Base-by-base conservation (phyloP, 2,888 invertebrate genomes). In the Deilephila porcellus region DNA sequence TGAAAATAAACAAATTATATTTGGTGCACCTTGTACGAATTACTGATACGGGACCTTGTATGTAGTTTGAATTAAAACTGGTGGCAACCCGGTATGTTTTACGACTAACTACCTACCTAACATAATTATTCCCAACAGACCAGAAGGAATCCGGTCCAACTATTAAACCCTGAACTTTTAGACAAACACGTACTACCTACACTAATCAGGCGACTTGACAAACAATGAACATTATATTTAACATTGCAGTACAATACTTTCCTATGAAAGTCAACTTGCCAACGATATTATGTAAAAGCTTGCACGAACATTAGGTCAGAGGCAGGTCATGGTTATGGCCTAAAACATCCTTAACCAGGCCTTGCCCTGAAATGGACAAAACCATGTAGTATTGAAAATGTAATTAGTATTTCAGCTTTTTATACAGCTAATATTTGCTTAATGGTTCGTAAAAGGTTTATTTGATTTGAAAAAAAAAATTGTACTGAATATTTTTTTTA, bases 291-390 rank as follows among this genome's bases (percentile, higher is more conserved):
- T 52, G 25, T 37, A 20, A 67, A 7, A 64, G 53, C 20, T 25
- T 45, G 56, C 56, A 56, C 56, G 5, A 56, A 52, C 52, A 52
- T 29, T 25, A 14, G 67, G 62, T 60, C 71, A 67, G 25, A 20
- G 25, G 20, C 45, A 45, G 45, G 67, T 67, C 67, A 67, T 67
- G 67, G 67, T 25, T 67, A 45, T 74, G 71, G 60, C 37, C 71
- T 71, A 74, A 64, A 67, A 67, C n/a, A 67, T 52, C 67, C 67
- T 63, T 67, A 56, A 56, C 56, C 7, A 67, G 67, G 17, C 67
- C 67, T 67, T 67, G 67, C 25, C 67, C 67, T 25, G 67, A 20
- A 6, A 67, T 67, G 17, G 45, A 14, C 20, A 14, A 25, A 34
- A 25, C 14, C 45, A 25, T 25, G 20, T 17, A 67, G 4, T 20